phyloP scores from a whole-genome alignment of 1,140 invertebrate genomes.

The Drosophila takahashii region DNA sequence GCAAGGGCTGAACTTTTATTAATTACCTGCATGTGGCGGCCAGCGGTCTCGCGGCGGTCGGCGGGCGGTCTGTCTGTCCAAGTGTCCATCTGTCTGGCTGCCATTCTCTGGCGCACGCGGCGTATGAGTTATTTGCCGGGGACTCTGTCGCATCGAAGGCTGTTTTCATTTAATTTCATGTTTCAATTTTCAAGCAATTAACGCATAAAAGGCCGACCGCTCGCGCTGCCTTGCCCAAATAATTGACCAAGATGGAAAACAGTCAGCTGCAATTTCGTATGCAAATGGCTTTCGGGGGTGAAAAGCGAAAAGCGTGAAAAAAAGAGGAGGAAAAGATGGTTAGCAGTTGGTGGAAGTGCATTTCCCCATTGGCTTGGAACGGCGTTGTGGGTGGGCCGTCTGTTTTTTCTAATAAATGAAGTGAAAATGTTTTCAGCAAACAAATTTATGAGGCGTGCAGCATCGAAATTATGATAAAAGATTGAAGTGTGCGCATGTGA shows the following conservation, averaged over 20 bases:
- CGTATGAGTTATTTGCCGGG: constrained; percentile 68
- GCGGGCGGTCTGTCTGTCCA: constrained; percentile 13
- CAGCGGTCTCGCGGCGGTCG: constrained; percentile 53
- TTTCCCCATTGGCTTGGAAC: constrained; percentile 7
- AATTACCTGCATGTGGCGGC: constrained; percentile 76
- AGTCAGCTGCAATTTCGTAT: constrained; percentile 57
- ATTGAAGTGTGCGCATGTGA: constrained; percentile 53
- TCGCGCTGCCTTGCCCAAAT: constrained; percentile 29
- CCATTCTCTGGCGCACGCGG: constrained; percentile 23
- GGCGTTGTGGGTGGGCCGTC: neutral
- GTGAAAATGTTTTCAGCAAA: constrained; percentile 80
- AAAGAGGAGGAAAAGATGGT: constrained; percentile 4
- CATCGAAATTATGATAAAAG: constrained; percentile 79
- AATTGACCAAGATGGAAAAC: constrained; percentile 67
- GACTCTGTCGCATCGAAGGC: constrained; percentile 59
- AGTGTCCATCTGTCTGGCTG: constrained; percentile 3
- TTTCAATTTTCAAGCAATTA: constrained; percentile 83
- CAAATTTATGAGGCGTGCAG: constrained; percentile 77
- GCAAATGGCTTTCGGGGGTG: constrained; percentile 28
- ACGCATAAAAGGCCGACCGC: constrained; percentile 56
- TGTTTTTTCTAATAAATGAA: constrained; percentile 77
- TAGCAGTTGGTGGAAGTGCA: constrained; percentile 23
- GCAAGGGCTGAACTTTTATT: constrained; percentile 70
- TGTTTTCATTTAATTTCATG: constrained; percentile 83
- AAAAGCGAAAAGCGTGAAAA: neutral